phyloP scores from a whole-genome alignment of 2,113 vertebrate species.

The Porphyrio hochstetteri region DNA sequence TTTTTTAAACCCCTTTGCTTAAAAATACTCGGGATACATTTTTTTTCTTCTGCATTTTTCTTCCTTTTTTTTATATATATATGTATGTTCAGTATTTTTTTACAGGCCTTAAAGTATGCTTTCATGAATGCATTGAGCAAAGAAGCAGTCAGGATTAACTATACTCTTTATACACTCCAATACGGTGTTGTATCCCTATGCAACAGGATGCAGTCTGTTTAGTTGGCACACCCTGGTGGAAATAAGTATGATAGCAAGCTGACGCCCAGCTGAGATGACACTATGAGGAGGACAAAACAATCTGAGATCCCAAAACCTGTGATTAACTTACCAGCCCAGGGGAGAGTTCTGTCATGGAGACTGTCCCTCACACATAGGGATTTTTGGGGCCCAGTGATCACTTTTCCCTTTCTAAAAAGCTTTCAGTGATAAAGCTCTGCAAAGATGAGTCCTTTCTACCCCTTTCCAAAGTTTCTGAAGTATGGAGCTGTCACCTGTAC shows the following conservation, averaged over 20 bases:
- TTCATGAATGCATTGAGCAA: conserved; percentile 15
- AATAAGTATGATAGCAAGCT: conserved; percentile 8
- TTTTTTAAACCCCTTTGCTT: conserved; percentile 58
- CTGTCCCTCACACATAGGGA: neutral
- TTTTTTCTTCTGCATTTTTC: neutral
- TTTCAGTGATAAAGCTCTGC: neutral
- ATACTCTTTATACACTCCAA: neutral
- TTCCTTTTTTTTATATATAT: neutral
- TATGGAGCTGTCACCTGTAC: neutral
- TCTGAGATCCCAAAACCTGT: neutral
- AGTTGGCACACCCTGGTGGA: conserved; percentile 62
- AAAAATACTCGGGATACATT: conserved; percentile 55
- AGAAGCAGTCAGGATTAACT: neutral
- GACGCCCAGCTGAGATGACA: neutral
- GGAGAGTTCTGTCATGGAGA: neutral
- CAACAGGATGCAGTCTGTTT: neutral
- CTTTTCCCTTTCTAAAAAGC: neutral
- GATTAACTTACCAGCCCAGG: rapidly evolving
- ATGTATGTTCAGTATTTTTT: conserved; percentile 44
- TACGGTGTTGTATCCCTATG: neutral
- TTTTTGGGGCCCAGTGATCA: neutral
- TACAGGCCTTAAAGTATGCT: conserved; percentile 5
- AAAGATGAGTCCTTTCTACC: neutral
- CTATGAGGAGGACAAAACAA: neutral
- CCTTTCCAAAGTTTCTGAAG: neutral